Conservation (phyloP, 2,113 vertebrate genomes). For the Cyanistes caeruleus region DNA sequence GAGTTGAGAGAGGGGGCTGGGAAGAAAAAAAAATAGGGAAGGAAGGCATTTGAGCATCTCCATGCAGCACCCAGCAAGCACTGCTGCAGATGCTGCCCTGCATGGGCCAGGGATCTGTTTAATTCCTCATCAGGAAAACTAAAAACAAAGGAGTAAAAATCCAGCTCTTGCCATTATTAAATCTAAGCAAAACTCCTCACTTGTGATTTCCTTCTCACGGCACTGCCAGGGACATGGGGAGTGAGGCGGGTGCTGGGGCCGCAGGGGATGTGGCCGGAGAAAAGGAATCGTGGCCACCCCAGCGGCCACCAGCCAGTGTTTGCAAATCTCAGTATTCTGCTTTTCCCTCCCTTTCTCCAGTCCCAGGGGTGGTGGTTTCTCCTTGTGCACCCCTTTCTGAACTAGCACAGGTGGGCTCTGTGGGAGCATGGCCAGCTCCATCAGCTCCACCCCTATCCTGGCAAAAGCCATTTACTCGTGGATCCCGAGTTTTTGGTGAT, state of each 20-base stretch:
- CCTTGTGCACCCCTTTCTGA: not conserved
- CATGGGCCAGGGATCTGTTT: not conserved
- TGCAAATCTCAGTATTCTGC: not conserved
- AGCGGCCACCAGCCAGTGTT: not conserved
- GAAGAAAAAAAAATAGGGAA: not conserved
- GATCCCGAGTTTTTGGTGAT: not conserved
- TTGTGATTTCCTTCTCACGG: not conserved
- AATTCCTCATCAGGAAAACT: not conserved
- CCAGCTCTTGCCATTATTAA: conserved; percentile 15
- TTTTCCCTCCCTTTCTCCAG: not conserved
- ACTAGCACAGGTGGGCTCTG: not conserved
- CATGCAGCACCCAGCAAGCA: rapidly evolving
- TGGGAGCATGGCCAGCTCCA: not conserved
- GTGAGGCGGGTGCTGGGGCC: rapidly evolving
- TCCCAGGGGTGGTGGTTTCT: not conserved
- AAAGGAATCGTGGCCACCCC: not conserved
- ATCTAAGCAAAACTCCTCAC: not conserved
- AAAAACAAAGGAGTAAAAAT: not conserved
- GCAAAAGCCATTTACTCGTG: not conserved
- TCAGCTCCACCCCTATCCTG: not conserved
- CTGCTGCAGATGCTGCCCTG: rapidly evolving
- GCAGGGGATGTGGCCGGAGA: rapidly evolving
- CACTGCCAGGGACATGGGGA: not conserved
- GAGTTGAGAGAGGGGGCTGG: not conserved
- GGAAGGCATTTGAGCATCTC: not conserved